Percentiles rank a stretch among this genome's conserved stretches.
These are phyloP conservation scores for Phrynocephalus vlangalii DNA, from an alignment of 2,797 vertebrate genomes.

Conservation along the genomic window DNA sequence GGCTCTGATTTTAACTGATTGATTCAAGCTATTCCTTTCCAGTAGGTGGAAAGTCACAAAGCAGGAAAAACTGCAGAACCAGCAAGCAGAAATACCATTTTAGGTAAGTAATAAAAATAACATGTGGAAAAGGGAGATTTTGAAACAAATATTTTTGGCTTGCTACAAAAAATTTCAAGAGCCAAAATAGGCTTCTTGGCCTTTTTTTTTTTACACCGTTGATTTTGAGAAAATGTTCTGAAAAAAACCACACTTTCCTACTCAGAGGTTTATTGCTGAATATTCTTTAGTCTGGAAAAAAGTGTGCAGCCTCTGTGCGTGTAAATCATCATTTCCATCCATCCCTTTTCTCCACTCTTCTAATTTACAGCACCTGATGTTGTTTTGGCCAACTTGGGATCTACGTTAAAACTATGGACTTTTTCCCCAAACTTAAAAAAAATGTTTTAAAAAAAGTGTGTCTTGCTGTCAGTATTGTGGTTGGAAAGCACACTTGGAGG, in stretches of 20 bases:
- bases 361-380: conserved; percentile 59
- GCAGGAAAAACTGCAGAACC: conserved; percentile 15
- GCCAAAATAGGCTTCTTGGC: conserved; percentile 38
- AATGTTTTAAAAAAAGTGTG: conserved; percentile 23
- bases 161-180: conserved; percentile 45
- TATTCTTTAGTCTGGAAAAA: conserved; percentile 62
- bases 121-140: neutral
- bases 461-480: conserved; percentile 46
- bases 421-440: conserved; percentile 54
- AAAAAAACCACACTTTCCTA: conserved; percentile 64
- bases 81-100: conserved; percentile 20
- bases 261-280: conserved; percentile 53
- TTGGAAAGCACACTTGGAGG: conserved; percentile 42
- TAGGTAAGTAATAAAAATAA: conserved; percentile 47
- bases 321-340: conserved; percentile 58
- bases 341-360: neutral
- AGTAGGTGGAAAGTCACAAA: conserved; percentile 11
- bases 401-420: conserved; percentile 45
- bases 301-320: conserved; percentile 51
- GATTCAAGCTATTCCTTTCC: neutral
- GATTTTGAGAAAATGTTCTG: conserved; percentile 53
- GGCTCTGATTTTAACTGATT: neutral
- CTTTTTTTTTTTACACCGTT: conserved; percentile 31
- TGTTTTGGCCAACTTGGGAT: conserved; percentile 42
- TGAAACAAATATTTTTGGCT: conserved; percentile 45